Evolutionary conservation across 2,888 invertebrate species (phyloP).

Genomic region (Notodonta ziczac): DNA sequence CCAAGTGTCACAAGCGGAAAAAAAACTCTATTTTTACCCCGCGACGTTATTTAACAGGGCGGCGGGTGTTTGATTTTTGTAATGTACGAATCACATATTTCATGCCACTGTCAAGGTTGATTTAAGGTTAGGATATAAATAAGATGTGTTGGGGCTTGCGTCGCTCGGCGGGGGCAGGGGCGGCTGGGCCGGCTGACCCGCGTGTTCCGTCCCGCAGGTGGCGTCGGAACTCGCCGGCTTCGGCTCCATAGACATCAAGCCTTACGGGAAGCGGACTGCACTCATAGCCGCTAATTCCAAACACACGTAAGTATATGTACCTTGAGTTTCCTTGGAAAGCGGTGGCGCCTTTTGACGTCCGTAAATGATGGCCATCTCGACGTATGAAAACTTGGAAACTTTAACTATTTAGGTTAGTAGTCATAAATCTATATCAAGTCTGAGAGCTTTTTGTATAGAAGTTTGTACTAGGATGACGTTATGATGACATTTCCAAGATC

Average conservation of each 20-base stretch:
- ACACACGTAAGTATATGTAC: constrained; percentile 77
- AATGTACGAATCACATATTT: constrained; percentile 71
- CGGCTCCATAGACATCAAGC: constrained; percentile 87
- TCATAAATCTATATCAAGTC: too few relatives aligned
- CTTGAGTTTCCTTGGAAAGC: too few relatives aligned
- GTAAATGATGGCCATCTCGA: too few relatives aligned
- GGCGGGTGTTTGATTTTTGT: constrained; percentile 69
- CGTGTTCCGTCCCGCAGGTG: constrained; percentile 69
- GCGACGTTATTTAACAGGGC: constrained; percentile 53
- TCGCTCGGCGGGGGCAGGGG: constrained; percentile 40
- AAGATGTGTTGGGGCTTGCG: constrained; percentile 56
- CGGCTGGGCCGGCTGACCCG: not conserved
- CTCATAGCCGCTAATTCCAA: constrained; percentile 86
- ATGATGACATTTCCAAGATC: too few relatives aligned
- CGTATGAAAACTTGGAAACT: too few relatives aligned
- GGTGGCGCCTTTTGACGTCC: too few relatives aligned
- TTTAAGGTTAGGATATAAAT: constrained; percentile 81
- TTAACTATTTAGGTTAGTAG: too few relatives aligned
- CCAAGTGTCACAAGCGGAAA: constrained; percentile 74
- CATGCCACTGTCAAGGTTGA: constrained; percentile 83
- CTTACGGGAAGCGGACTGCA: constrained; percentile 77
- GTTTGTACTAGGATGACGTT: too few relatives aligned
- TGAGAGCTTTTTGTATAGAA: too few relatives aligned
- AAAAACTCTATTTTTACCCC: constrained; percentile 69
- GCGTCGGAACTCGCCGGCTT: constrained; percentile 82